phyloP scores from a whole-genome alignment of 2,797 vertebrate genomes.

The Cynopterus sphinx region DNA sequence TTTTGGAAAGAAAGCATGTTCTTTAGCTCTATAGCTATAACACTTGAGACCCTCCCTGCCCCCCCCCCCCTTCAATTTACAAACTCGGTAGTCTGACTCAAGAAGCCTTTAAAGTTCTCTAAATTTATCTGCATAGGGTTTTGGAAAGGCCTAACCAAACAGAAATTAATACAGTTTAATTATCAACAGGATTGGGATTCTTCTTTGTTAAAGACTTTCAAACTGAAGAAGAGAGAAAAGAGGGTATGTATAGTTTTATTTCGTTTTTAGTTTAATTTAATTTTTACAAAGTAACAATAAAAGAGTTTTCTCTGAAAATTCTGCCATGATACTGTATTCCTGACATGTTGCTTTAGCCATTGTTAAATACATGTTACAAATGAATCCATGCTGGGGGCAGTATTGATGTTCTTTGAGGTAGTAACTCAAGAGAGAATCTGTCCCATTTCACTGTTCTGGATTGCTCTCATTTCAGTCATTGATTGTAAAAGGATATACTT shows the following conservation, averaged over 20 bases:
- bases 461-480: slow-evolving; percentile 26
- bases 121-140: slow-evolving; percentile 44
- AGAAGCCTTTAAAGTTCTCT: slow-evolving; percentile 40
- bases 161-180: slow-evolving; percentile 70
- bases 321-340: not conserved
- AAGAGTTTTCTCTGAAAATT: slow-evolving; percentile 27
- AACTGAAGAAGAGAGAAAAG: slow-evolving; percentile 95
- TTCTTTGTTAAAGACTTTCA: slow-evolving; percentile 90
- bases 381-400: not conserved
- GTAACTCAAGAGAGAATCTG: not conserved
- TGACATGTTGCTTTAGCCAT: not conserved
- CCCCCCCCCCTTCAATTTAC: not conserved
- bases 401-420: not conserved
- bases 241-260: slow-evolving; percentile 87
- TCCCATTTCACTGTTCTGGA: slow-evolving; percentile 5
- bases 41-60: not conserved
- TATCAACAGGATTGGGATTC: slow-evolving; percentile 95
- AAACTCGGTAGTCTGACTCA: slow-evolving; percentile 38
- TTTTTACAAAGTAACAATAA: not conserved
- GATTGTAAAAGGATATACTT: slow-evolving; percentile 4
- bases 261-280: not conserved
- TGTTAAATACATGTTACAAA: not conserved
- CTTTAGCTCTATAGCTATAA: not conserved
- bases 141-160: slow-evolving; percentile 30
- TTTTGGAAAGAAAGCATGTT: slow-evolving; percentile 68